Evolutionary conservation across 1,140 invertebrate species (phyloP), one percentile per base, ranked within the genome.

Genomic region (Amphibalanus amphitrite): DNA sequence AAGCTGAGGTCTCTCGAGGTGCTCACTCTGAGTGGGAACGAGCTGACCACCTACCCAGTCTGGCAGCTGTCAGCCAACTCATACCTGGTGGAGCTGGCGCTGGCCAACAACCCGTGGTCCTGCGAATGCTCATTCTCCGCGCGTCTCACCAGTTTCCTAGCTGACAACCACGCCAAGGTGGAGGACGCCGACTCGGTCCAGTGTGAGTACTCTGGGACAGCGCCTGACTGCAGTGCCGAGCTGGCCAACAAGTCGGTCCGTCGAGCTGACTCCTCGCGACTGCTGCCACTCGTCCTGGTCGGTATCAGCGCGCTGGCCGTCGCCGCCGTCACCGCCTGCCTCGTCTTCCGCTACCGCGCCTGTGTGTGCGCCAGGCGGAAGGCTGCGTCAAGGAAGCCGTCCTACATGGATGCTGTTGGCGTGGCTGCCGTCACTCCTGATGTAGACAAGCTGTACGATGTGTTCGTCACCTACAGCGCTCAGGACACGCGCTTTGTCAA

Each of bases 401-500:
- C 47, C 47, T 59, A 59, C 17, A 59, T 59, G 47, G 47, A 59
- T 1, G 20, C 47, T 20, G 47, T 59, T 1, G 59, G 17, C 25
- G 25, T 59, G 25, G 26, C 69, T 15, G 69, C 33, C 10, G 64
- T 30, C 20, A 67, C 72, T 4, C 67, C 59, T 29, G 47, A 68
- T 15, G 47, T 71, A 6, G 69, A 68, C 0, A 71, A 74, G 33
- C 81, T 92, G 20, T 96, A 93, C 80, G 95, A 97, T 78, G 92
- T 90, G 59, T 95, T 94, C 79, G 88, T 97, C 3, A 89, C 92
- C 73, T 95, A 97, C 81, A 93, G 91, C 73, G 89, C 91, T 28
- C 92, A 93, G 80, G 93, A 97, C 80, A 90, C 94, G 77, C 88
- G 92, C 77, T 92, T 93, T 77, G 89, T 95, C 0, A 82, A 90